phyloP scores from a whole-genome alignment of 2,797 vertebrate species.

The Gallirallus australis region DNA sequence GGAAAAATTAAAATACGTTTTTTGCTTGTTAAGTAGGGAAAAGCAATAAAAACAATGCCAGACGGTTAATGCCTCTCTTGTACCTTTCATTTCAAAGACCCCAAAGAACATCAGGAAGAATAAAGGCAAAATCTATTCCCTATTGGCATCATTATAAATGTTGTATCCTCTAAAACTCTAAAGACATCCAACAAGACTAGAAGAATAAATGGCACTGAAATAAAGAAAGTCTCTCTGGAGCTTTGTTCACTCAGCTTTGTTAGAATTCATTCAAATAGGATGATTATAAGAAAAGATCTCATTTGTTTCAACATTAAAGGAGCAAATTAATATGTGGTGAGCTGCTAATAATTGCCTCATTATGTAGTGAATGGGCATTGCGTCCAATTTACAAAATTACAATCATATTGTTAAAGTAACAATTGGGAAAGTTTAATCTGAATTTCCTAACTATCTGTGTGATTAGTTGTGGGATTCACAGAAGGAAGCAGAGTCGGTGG shows the following conservation, averaged over 20 bases:
- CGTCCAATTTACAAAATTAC: constrained; percentile 67
- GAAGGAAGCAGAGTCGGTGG: background rate
- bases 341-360: constrained; percentile 77
- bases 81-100: constrained; percentile 79
- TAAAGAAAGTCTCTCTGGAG: constrained; percentile 74
- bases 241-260: constrained; percentile 73
- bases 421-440: constrained; percentile 54
- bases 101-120: constrained; percentile 76
- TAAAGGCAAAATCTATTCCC: constrained; percentile 79
- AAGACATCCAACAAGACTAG: constrained; percentile 66
- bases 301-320: constrained; percentile 80
- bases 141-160: constrained; percentile 77
- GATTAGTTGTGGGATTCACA: constrained; percentile 30
- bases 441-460: constrained; percentile 32
- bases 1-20: constrained; percentile 78
- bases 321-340: constrained; percentile 77
- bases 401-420: constrained; percentile 58
- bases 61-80: constrained; percentile 77
- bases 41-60: constrained; percentile 79
- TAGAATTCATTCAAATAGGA: constrained; percentile 77
- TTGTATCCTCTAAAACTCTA: constrained; percentile 74
- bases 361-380: constrained; percentile 70
- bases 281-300: constrained; percentile 80
- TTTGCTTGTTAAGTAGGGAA: constrained; percentile 59
- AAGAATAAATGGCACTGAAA: constrained; percentile 75